Base-by-base conservation (phyloP, 2,888 invertebrate species). In the Pterobdella sp. region DNA sequence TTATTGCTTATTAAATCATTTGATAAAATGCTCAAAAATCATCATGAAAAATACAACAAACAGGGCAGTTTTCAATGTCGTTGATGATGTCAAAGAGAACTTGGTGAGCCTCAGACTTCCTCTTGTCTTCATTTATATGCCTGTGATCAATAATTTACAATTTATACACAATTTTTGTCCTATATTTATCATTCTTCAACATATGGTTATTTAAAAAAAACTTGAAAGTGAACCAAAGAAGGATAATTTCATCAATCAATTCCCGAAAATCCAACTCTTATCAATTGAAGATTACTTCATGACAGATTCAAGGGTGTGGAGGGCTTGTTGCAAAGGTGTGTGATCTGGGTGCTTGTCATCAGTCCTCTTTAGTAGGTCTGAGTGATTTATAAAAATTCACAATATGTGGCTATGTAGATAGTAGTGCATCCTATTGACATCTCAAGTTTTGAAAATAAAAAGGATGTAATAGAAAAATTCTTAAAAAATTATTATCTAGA, bases 1-100 rank as follows among this genome's bases (percentile, higher is more conserved):
- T n/a, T 14, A 0, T 68, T 18, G 18, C 32, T 36, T n/a, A 18
- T 35, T 34, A 36, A 18, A 1, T 29, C 36, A 31, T 14, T 68
- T 68, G 1, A 35, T 1, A 68, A 35, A 34, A 1, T 35, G 1
- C 1, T 18, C 29, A 68, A 1, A 26, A n/a, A n/a, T 26, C 60
- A 29, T 14, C 2, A 35, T 63, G 35, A n/a, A 35, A 22, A 10
- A 60, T 3, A 65, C 14, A 37, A 80, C 81, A 80, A 84, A 92
- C 92, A 77, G 97, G 96, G 84, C 95, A 96, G 84, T 93, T 92
- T 82, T 97, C 96, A 80, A 98, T 97, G 83, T 96, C 95, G 84
- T 96, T 94, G 85, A 95, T 92, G 78, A 96, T 93, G 85, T 94
- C 93, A 85, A 98, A 95, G 88, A 97, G 91, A 79, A 91, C 93